These are phyloP conservation scores for Esperia sulphurella DNA, from an alignment of 2,888 invertebrate genomes.

Conservation along the genomic window DNA sequence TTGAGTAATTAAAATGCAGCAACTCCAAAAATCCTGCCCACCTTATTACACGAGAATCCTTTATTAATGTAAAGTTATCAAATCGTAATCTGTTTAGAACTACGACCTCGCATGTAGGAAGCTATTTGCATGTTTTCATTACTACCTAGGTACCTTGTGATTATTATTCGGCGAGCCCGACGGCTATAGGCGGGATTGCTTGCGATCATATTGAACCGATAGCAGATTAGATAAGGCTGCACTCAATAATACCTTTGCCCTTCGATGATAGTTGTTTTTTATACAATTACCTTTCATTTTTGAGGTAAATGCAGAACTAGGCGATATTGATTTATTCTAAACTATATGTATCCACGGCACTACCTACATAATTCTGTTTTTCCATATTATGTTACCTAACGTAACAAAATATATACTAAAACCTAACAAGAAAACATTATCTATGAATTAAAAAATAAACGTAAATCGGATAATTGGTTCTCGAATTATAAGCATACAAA, in stretches of 20 bases:
- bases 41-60: too few species aligned
- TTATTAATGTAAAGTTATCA: too few species aligned
- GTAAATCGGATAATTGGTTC: too few species aligned
- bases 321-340: not conserved
- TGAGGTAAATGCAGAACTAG: slow-evolving; percentile 1
- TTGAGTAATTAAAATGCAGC: too few species aligned
- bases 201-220: slow-evolving; percentile 68
- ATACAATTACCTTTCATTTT: slow-evolving; percentile 4
- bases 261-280: not conserved
- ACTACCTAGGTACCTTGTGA: not conserved
- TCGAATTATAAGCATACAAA: too few species aligned
- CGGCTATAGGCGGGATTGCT: slow-evolving; percentile 38
- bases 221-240: slow-evolving; percentile 68
- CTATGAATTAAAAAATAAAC: too few species aligned
- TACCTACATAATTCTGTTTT: too few species aligned
- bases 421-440: too few species aligned
- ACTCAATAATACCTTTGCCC: slow-evolving; percentile 49
- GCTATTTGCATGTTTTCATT: not conserved
- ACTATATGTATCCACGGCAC: too few species aligned
- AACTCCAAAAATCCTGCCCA: too few species aligned
- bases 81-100: slow-evolving; percentile 34
- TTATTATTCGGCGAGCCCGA: not conserved
- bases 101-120: not conserved
- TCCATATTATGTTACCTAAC: too few species aligned
- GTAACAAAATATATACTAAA: too few species aligned